Evolutionary conservation across 2,113 vertebrate species (phyloP).

Genomic region (Panthera tigris): DNA sequence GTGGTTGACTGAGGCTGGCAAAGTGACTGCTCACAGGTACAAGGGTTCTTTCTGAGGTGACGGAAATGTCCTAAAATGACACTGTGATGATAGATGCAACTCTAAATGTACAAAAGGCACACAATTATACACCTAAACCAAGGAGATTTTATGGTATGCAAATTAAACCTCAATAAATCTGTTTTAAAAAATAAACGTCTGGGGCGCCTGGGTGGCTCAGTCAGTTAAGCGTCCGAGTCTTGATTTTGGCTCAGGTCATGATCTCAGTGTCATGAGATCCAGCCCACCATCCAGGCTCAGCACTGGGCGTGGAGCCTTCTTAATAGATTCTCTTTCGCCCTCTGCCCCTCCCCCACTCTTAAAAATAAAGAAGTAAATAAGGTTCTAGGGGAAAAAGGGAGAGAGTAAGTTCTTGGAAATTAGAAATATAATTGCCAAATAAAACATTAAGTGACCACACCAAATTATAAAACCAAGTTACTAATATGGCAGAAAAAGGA

Average conservation of each 20-base stretch:
- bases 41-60: not conserved
- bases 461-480: constrained; percentile 22
- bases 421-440: not conserved
- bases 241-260: too few species aligned
- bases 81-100: not conserved
- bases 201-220: too few species aligned
- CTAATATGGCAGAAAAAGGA: not conserved
- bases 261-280: too few species aligned
- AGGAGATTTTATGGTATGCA: not conserved
- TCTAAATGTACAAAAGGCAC: not conserved
- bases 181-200: not conserved
- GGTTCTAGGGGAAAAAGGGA: not conserved
- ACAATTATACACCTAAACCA: not conserved
- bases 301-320: too few species aligned
- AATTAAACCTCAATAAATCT: constrained; percentile 6
- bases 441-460: not conserved
- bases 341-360: too few species aligned
- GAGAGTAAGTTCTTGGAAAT: not conserved
- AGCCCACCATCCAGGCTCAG: too few species aligned
- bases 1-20: not conserved
- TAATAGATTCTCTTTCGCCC: too few species aligned
- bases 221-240: too few species aligned
- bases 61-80: not conserved
- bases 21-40: not conserved
- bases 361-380: not conserved